Evolutionary conservation across 2,797 vertebrate species (phyloP).

Genomic region (Cyclopterus lumpus): DNA sequence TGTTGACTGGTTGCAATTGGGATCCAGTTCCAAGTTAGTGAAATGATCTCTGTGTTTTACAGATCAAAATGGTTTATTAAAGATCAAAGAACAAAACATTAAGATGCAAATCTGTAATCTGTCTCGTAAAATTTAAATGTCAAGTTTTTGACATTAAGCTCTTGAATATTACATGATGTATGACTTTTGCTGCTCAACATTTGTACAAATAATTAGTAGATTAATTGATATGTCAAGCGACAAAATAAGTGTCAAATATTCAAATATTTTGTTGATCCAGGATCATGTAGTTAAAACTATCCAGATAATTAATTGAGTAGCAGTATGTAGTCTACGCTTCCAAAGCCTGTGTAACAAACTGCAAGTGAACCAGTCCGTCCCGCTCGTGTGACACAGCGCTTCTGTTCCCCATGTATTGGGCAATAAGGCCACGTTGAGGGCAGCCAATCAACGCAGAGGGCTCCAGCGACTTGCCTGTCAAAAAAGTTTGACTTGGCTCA

Average conservation of each 20-base stretch:
- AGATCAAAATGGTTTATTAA: background rate
- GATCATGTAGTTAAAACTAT: no score
- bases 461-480: background rate
- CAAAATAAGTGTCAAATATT: background rate
- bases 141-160: background rate
- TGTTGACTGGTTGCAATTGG: background rate
- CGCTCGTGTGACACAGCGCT: background rate
- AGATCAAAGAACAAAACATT: background rate
- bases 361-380: no score
- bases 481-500: background rate
- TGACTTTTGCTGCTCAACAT: background rate
- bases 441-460: background rate
- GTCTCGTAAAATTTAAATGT: background rate
- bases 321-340: no score
- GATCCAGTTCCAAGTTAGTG: background rate
- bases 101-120: background rate
- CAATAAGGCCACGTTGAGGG: no score
- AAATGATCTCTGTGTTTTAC: background rate
- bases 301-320: no score
- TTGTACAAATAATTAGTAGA: no score
- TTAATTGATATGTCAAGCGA: background rate
- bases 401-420: background rate
- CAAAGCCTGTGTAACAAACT: no score
- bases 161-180: background rate
- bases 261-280: background rate